Conservation (phyloP, 1,140 invertebrate species). For the Gryllus bimaculatus region DNA sequence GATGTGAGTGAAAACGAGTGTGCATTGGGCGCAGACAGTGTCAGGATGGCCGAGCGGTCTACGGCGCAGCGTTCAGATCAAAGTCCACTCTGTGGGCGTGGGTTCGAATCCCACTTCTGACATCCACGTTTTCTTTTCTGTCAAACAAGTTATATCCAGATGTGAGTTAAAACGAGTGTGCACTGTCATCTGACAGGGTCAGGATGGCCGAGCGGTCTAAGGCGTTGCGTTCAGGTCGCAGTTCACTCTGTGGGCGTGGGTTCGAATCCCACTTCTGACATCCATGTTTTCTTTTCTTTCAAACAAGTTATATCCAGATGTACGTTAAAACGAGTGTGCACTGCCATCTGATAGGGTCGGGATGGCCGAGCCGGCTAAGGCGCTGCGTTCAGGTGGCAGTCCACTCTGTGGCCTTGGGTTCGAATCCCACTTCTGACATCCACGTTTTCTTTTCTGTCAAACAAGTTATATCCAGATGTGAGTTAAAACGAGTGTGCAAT, state of each 20-base stretch:
- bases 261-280: constrained; percentile 18
- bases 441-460: too few species aligned
- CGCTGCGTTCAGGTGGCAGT: constrained; percentile 90
- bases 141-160: too few species aligned
- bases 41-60: constrained; percentile 85
- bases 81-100: constrained; percentile 54
- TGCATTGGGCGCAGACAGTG: too few species aligned
- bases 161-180: too few species aligned
- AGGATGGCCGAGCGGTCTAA: constrained; percentile 87
- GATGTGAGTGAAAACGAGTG: too few species aligned
- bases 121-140: background rate
- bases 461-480: too few species aligned
- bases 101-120: constrained; percentile 19
- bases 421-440: constrained; percentile 16
- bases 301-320: too few species aligned
- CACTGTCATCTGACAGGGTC: too few species aligned
- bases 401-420: constrained; percentile 40
- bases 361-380: constrained; percentile 86
- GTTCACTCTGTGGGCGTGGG: constrained; percentile 47
- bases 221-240: constrained; percentile 90
- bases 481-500: too few species aligned
- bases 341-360: too few species aligned
- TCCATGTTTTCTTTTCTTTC: too few species aligned
- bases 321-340: too few species aligned
- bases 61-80: constrained; percentile 90